phyloP scores from a whole-genome alignment of 1,140 invertebrate genomes.

The Drosophila pruinosa region DNA sequence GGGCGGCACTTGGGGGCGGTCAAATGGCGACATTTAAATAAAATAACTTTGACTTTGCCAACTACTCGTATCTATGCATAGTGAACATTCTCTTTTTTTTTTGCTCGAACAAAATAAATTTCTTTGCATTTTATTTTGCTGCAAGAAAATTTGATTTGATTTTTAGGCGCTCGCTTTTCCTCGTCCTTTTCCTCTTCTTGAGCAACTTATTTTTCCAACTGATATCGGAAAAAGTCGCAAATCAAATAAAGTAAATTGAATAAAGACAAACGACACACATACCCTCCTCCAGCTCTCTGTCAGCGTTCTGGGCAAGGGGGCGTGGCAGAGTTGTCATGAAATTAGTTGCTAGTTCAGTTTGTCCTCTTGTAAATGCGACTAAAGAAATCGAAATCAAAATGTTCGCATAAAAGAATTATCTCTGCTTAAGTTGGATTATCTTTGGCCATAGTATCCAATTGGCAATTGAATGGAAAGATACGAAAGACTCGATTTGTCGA shows the following conservation, averaged over 20 bases:
- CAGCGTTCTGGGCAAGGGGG: slow-evolving; percentile 18
- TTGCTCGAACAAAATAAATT: slow-evolving; percentile 45
- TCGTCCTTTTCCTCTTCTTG: not conserved
- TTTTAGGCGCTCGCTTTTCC: slow-evolving; percentile 43
- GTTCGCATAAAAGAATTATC: slow-evolving; percentile 80
- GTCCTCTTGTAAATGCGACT: slow-evolving; percentile 53
- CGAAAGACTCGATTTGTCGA: slow-evolving; percentile 61
- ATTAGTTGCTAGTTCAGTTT: slow-evolving; percentile 64
- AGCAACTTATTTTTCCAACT: slow-evolving; percentile 38
- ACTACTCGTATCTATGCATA: slow-evolving; percentile 33
- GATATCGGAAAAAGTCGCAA: slow-evolving; percentile 77
- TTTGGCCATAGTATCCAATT: slow-evolving; percentile 71
- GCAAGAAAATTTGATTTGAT: slow-evolving; percentile 61
- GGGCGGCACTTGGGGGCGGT: slow-evolving; percentile 47
- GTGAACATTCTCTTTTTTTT: slow-evolving; percentile 27
- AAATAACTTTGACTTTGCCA: slow-evolving; percentile 60
- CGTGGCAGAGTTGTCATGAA: slow-evolving; percentile 48
- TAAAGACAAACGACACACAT: slow-evolving; percentile 71
- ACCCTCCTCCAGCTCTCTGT: slow-evolving; percentile 1
- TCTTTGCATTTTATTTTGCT: slow-evolving; percentile 62
- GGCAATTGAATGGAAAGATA: slow-evolving; percentile 77
- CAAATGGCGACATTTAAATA: slow-evolving; percentile 70
- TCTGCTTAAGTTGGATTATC: slow-evolving; percentile 80
- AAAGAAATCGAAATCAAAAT: slow-evolving; percentile 70
- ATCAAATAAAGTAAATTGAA: slow-evolving; percentile 80